phyloP scores from a whole-genome alignment of 2,797 vertebrate genomes.

The Pampus argenteus region DNA sequence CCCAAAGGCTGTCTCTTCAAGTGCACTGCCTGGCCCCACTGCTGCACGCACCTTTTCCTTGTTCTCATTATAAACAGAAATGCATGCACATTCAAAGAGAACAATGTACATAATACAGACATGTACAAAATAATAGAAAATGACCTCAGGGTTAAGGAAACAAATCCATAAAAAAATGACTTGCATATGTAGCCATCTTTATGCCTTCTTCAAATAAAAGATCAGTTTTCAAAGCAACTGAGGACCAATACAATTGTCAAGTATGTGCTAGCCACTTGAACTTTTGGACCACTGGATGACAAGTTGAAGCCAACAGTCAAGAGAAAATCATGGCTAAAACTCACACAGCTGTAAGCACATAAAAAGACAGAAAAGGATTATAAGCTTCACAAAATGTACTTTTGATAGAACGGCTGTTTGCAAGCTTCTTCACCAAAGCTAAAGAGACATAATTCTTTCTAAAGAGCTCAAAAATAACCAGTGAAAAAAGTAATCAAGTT shows the following conservation, averaged over 20 bases:
- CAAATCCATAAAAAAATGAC: neutral
- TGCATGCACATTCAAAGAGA: conserved; percentile 18
- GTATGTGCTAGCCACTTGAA: neutral
- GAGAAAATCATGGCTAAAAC: neutral
- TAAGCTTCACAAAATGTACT: neutral
- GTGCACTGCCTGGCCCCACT: conserved; percentile 41
- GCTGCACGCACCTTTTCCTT: conserved; percentile 42
- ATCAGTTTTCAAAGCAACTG: neutral
- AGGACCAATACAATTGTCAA: neutral
- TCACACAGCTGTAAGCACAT: neutral
- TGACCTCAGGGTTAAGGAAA: neutral
- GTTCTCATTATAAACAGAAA: conserved; percentile 57
- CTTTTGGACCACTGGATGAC: neutral
- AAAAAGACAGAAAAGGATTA: neutral
- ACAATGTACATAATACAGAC: neutral
- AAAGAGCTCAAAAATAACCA: neutral
- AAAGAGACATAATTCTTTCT: neutral
- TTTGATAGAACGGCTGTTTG: neutral
- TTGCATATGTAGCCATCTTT: neutral
- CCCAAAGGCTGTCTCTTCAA: conserved; percentile 61
- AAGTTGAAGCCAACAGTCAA: neutral
- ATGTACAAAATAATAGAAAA: conserved; percentile 11
- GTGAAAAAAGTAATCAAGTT: neutral
- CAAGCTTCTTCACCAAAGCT: neutral
- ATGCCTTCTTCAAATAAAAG: neutral